phyloP scores from a whole-genome alignment of 2,888 invertebrate species.

The Lithophane leautieri region DNA sequence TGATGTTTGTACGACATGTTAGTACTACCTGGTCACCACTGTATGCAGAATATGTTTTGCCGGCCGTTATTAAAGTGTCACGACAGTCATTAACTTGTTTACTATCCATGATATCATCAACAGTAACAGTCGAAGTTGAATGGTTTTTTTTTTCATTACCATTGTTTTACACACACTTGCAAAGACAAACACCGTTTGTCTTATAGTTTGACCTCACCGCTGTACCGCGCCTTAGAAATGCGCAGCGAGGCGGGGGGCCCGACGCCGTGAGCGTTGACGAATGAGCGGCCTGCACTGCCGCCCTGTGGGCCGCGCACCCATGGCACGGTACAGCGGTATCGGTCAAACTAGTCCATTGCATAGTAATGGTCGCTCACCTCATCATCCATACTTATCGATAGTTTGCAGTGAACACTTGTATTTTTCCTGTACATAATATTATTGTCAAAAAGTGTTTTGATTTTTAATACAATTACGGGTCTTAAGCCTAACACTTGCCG shows the following conservation, averaged over 20 bases:
- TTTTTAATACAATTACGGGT: constrained; percentile 75
- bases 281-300: too few species aligned
- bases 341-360: constrained; percentile 42
- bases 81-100: constrained; percentile 69
- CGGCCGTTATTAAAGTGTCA: constrained; percentile 64
- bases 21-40: constrained; percentile 14
- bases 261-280: too few species aligned
- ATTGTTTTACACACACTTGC: constrained; percentile 61
- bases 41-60: constrained; percentile 58
- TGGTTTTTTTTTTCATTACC: constrained; percentile 65
- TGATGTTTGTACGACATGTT: constrained; percentile 36
- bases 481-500: constrained; percentile 70
- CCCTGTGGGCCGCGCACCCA: too few species aligned
- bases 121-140: constrained; percentile 64
- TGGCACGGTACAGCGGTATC: too few species aligned
- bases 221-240: too few species aligned
- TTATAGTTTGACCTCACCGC: not conserved
- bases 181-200: constrained; percentile 57
- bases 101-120: constrained; percentile 66
- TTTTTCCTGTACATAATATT: constrained; percentile 64
- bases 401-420: constrained; percentile 69
- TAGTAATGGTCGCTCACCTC: constrained; percentile 35
- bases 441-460: constrained; percentile 58
- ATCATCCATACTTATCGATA: constrained; percentile 56
- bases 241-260: too few species aligned